Evolutionary conservation across 2,888 invertebrate species (phyloP).

Genomic region (Entomobrya proxima): DNA sequence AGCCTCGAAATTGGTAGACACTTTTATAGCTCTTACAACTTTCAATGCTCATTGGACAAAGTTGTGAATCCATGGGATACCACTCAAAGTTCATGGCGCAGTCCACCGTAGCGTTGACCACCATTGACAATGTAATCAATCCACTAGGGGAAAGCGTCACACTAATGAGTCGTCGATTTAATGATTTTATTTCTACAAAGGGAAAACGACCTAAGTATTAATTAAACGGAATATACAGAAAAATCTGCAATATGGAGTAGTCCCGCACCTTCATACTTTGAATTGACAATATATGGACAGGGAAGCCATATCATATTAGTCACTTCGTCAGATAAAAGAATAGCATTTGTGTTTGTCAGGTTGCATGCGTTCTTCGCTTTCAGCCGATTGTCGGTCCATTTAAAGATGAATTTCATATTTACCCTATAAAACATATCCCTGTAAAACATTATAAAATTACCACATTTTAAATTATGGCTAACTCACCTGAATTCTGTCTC

Average conservation of each 20-base stretch:
- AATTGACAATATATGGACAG: slow-evolving; percentile 89
- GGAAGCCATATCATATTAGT: slow-evolving; percentile 91
- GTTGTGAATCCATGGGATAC: slow-evolving; percentile 88
- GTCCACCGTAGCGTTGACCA: slow-evolving; percentile 67
- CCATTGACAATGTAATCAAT: slow-evolving; percentile 32
- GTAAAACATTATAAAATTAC: background rate
- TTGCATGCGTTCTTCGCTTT: slow-evolving; percentile 73
- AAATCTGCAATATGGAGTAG: too few relatives aligned
- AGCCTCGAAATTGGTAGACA: background rate
- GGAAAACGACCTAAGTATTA: background rate
- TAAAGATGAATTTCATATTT: slow-evolving; percentile 71
- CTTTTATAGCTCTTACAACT: slow-evolving; percentile 83
- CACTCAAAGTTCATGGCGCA: slow-evolving; percentile 63
- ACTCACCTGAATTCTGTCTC: slow-evolving; percentile 86
- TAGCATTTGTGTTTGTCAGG: slow-evolving; percentile 74
- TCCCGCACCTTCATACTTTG: slow-evolving; percentile 88
- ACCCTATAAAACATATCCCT: slow-evolving; percentile 79
- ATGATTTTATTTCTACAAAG: slow-evolving; percentile 35
- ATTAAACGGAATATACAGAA: background rate
- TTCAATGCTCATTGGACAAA: slow-evolving; percentile 89
- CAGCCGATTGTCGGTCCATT: slow-evolving; percentile 82
- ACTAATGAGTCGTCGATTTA: slow-evolving; percentile 35
- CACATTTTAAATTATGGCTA: background rate
- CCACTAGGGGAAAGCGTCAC: slow-evolving; percentile 36
- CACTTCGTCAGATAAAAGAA: slow-evolving; percentile 87